Evolutionary conservation across 1,140 invertebrate species (phyloP), one percentile per base, ranked within the genome.

Genomic region (Drosophila malerkotliana): DNA sequence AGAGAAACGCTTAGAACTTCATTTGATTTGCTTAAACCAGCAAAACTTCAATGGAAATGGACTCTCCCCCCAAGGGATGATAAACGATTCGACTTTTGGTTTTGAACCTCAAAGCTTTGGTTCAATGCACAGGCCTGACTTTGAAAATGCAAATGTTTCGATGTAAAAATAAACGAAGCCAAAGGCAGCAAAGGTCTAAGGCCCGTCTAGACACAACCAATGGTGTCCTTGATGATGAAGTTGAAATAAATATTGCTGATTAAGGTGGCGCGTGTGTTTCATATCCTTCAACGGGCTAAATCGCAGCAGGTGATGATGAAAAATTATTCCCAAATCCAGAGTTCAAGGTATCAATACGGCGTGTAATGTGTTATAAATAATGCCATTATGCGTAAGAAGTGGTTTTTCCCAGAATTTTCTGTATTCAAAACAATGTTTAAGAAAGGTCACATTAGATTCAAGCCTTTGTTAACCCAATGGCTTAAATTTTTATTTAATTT

Each of bases 241-340:
- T 66, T 67, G 6, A 18, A 32, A 47, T 47, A 47, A 51, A 58
- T 39, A 14, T 14, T 39, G 37, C 37, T 34, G 47, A 39, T 41
- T 24, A 56, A 47, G 64, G 30, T 30, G 57, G 47, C 39, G 49
- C 55, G 61, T 76, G 56, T 62, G 41, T 69, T 53, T 41, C 67
- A 66, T 61, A 10, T 28, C 18, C 24, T 28, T 55, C 30, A 48
- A 54, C 8, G 49, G 56, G 32, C 10, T 37, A 72, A 41, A 57
- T 41, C 77, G 28, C 79, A 82, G 77, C 81, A 85, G 77, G 82
- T 85, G 82, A 64, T 52, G 24, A 69, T 54, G 47, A 66, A 71
- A 75, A 81, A 81, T 77, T 52, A 56, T 63, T 60, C 60, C 72
- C 54, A 79, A 72, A 47, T 49, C 63, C 47, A 41, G 49, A 55